Conservation (phyloP, 2,113 vertebrate genomes). For the Python bivittatus region DNA sequence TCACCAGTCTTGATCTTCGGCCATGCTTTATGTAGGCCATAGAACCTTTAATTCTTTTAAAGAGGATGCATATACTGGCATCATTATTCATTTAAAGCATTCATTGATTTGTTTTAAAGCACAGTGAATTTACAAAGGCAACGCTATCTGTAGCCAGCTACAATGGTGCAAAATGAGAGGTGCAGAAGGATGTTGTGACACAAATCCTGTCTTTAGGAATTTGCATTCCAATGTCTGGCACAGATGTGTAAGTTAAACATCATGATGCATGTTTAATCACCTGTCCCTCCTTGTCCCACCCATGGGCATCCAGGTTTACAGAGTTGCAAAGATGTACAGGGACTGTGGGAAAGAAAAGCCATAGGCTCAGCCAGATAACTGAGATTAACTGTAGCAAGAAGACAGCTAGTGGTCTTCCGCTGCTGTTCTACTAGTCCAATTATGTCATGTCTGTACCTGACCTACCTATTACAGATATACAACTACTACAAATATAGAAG, state of each 20-base stretch:
- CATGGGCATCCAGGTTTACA: background rate
- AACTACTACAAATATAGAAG: background rate
- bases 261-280: background rate
- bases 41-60: background rate
- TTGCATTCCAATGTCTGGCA: background rate
- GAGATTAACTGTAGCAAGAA: background rate
- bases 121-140: background rate
- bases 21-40: background rate
- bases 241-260: background rate
- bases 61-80: background rate
- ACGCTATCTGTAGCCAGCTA: background rate
- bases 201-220: background rate
- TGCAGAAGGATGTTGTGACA: background rate
- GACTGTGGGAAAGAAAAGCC: background rate
- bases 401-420: background rate
- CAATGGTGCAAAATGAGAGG: background rate
- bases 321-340: background rate
- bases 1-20: background rate
- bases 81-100: background rate
- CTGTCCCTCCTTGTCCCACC: background rate
- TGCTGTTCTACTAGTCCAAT: background rate
- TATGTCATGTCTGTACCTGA: background rate
- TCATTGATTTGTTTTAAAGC: background rate
- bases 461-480: background rate
- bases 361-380: background rate